Percentiles rank a stretch among this genome's conserved stretches.
These are phyloP conservation scores for Peromyscus attwateri DNA, from an alignment of 2,797 vertebrate species.

Conservation along the genomic window DNA sequence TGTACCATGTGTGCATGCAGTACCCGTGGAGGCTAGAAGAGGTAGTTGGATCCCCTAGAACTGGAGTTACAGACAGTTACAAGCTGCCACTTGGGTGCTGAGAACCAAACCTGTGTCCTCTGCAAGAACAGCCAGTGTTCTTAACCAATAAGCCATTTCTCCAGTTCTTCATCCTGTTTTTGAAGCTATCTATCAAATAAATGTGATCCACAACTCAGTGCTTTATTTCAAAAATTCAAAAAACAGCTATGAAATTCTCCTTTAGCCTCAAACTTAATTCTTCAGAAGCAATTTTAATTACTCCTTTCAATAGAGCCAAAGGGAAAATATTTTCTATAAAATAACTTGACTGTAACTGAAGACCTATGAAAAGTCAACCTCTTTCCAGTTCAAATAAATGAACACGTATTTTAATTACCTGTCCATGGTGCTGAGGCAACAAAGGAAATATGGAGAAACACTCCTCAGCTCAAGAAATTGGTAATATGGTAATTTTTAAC, in stretches of 20 bases:
- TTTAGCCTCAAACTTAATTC: conserved; percentile 51
- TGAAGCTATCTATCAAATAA: conserved; percentile 14
- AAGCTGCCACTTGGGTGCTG: background rate
- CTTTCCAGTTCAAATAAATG: conserved; percentile 58
- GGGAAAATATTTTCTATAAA: conserved; percentile 60
- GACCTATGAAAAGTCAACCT: conserved; percentile 36
- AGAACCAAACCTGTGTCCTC: background rate
- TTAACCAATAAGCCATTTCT: background rate
- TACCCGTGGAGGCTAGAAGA: background rate
- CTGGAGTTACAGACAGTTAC: background rate
- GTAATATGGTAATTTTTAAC: conserved; percentile 15
- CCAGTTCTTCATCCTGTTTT: background rate
- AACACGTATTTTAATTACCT: conserved; percentile 34
- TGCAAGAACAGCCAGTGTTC: background rate
- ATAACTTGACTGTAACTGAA: conserved; percentile 26
- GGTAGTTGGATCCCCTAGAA: background rate
- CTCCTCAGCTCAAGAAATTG: conserved; percentile 26
- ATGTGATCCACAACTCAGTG: background rate
- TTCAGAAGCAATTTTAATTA: conserved; percentile 26
- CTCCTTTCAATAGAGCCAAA: background rate
- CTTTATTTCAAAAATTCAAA: conserved; percentile 54
- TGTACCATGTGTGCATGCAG: background rate
- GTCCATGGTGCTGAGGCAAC: background rate
- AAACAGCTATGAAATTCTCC: conserved; percentile 42
- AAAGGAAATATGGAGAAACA: conserved; percentile 14